Evolutionary conservation across 2,113 vertebrate species (phyloP), one percentile per base, ranked within the genome.

Genomic region (Equus quagga): DNA sequence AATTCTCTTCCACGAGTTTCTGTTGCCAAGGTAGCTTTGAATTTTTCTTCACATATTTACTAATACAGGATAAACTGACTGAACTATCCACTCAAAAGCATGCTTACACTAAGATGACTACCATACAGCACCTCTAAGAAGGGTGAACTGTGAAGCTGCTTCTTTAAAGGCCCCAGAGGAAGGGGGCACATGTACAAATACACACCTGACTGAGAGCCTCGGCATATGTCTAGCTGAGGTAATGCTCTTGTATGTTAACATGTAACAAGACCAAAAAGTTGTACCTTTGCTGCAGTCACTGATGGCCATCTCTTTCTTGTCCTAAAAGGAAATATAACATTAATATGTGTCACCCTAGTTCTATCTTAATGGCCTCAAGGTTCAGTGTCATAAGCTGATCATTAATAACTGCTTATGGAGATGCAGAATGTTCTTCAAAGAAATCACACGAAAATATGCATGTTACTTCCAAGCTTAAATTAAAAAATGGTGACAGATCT

Each of bases 211-310:
- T 14, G 7, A 70, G 17, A 67, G 58, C 6, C 26, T 73, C 33
- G 65, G 31, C 36, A 26, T 51, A 73, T 54, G 80, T 80, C 56
- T n/a, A 87, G 18, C 49, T 93, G 62, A 96, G 31, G 92, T 41
- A 85, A 65, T 86, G 33, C 28, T 92, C 95, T 36, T 83, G n/a
- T 64, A 85, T 56, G 58, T 94, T 92, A 94, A 94, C 31, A 81
- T 31, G 33, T 9, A 95, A 5, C 70, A 85, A 75, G 49, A 88
- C 33, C 83, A 41, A 75, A 93, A 81, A 75, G 26, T 5, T 86
- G n/a, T 99, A 99, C 99, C 99, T 99, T 99, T 99, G 96, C 98
- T 99, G 98, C 99, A 99, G 98, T 99, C 99, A 98, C 92, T 98
- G 94, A 99, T 98, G 82, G 99, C 99, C 96, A 98, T 96, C 89